Percentiles rank a stretch among this genome's conserved stretches.
These are phyloP conservation scores for human (Homo sapiens) DNA, from an alignment of 2,113 vertebrate species.

Conservation along the genomic window GRCh38 chr5:38937501-38938000, in stretches of 20 bases:
- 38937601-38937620: background rate
- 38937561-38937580: background rate
- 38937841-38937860: background rate
- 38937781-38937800: background rate
- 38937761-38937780: background rate
- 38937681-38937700: background rate
- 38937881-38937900: background rate
- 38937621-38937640: background rate
- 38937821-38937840: background rate
- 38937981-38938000: slow-evolving; percentile 95
- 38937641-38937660: background rate
- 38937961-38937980: slow-evolving; percentile 94
- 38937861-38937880: background rate
- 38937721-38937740: background rate
- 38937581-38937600: background rate
- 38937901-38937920: slow-evolving; percentile 68
- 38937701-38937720: background rate
- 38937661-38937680: background rate
- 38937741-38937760: background rate
- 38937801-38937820: background rate
- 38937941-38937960: slow-evolving; percentile 99
- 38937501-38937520: background rate
- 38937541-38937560: background rate
- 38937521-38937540: background rate
- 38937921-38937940: slow-evolving; percentile 86